Conservation (phyloP, 2,888 invertebrate genomes). For the Agonopterix heracliana region DNA sequence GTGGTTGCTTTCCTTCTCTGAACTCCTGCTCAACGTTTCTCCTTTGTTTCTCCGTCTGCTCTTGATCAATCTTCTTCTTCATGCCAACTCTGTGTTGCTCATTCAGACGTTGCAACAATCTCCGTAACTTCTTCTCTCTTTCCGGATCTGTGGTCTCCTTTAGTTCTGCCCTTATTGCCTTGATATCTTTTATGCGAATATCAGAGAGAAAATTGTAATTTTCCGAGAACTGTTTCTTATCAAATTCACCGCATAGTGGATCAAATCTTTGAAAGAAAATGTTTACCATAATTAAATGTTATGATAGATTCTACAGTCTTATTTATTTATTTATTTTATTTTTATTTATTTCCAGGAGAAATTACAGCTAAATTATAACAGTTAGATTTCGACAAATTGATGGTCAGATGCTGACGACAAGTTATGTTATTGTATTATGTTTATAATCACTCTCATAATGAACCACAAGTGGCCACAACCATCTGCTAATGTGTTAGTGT, state of each 20-base stretch:
- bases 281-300: constrained; percentile 2
- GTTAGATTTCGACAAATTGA: no score
- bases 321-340: not conserved
- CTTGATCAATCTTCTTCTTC: constrained; percentile 71
- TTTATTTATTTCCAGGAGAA: no score
- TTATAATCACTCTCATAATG: no score
- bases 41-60: constrained; percentile 73
- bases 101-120: constrained; percentile 83
- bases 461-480: no score
- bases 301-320: not conserved
- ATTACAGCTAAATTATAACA: no score
- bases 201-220: constrained; percentile 87
- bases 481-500: no score
- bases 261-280: constrained; percentile 80
- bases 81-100: constrained; percentile 84
- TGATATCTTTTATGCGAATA: constrained; percentile 82
- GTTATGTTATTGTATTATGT: no score
- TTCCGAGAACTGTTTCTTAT: constrained; percentile 82
- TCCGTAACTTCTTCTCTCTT: constrained; percentile 79
- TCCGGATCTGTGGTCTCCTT: constrained; percentile 78
- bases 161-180: constrained; percentile 77
- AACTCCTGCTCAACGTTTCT: constrained; percentile 69
- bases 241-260: constrained; percentile 86
- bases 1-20: constrained; percentile 82
- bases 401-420: no score